Base-by-base conservation (phyloP, 2,888 invertebrate species). In the Podotricha telesiphe region DNA sequence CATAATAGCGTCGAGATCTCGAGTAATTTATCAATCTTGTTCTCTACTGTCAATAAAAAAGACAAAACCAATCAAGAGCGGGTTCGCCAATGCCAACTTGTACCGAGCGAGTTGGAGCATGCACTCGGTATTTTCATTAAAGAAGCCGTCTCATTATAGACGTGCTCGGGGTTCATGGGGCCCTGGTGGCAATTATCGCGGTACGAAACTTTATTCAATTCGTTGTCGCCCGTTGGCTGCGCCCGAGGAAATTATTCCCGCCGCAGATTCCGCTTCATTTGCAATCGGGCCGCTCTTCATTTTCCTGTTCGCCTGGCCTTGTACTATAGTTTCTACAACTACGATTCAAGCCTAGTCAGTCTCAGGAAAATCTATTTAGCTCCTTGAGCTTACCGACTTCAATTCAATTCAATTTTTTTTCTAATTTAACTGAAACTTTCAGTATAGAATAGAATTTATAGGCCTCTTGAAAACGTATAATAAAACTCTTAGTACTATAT, bases 61-160 rank as follows among this genome's bases (percentile, higher is more conserved):
- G n/a, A 72, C 58, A 74, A 72, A 73, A 72, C 65, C 63, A 67
- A 67, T 72, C 69, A 65, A 68, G 67, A 68, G 66, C 67, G 70
- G 65, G 74, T 69, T 71, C 71, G 65, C 71, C 73, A 79, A 77
- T 77, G 77, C 75, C 77, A 76, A 77, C 77, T 77, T 74, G 76
- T 77, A 76, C 77, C 73, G 76, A 70, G 80, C 81, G 80, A 82
- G 80, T 74, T 74, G 81, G 80, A 81, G 77, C 78, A 81, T 82
- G 84, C 83, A 75, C 82, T 82, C 80, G 86, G 88, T 83, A 89
- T 90, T 88, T 89, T 87, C 87, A 90, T 89, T 91, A 90, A 87
- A 89, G 89, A 85, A 87, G 86, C 87, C 86, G 87, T 87, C 87
- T 89, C 91, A 90, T 89, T 91, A 89, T 84, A 86, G 87, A 86